Evolutionary conservation across 2,888 invertebrate genomes (phyloP).

Genomic region (Cosmopolites sordidus): DNA sequence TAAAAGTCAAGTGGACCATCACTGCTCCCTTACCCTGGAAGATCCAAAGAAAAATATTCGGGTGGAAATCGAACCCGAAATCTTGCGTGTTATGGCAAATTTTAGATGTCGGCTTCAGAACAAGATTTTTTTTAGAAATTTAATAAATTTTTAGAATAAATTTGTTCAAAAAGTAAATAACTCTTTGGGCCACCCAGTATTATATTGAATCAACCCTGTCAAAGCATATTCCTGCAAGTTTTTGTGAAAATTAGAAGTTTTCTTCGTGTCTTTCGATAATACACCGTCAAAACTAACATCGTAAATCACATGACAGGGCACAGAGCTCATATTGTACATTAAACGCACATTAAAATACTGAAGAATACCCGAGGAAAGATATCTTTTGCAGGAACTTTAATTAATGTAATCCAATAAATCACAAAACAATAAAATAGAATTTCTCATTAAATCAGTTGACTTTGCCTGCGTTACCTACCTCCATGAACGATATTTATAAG

Average conservation of each 20-base stretch:
- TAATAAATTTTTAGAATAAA: too few species aligned
- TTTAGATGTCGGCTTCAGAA: too few species aligned
- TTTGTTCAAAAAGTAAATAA: too few species aligned
- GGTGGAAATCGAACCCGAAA: too few species aligned
- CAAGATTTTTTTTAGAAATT: too few species aligned
- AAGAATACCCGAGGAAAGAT: neutral
- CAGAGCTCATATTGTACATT: slow-evolving; percentile 1
- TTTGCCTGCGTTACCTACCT: slow-evolving; percentile 21
- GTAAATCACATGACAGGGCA: neutral
- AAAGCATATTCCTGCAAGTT: too few species aligned
- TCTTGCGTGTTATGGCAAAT: too few species aligned
- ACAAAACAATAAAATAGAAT: slow-evolving; percentile 24
- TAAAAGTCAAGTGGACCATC: too few species aligned
- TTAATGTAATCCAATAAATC: slow-evolving; percentile 28
- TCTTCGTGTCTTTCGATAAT: neutral
- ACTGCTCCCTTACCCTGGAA: too few species aligned
- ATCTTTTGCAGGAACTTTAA: slow-evolving; percentile 17
- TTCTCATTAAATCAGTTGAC: slow-evolving; percentile 24
- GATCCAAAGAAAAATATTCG: too few species aligned
- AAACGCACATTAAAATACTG: neutral
- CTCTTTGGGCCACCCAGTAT: too few species aligned
- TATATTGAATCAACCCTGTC: too few species aligned
- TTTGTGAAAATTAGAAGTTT: neutral
- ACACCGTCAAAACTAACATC: neutral
- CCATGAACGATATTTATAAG: slow-evolving; percentile 23